Percentiles rank a stretch among this genome's conserved stretches.
Conservation (phyloP, 2,797 vertebrate species). For the Dromococcyx pavoninus region DNA sequence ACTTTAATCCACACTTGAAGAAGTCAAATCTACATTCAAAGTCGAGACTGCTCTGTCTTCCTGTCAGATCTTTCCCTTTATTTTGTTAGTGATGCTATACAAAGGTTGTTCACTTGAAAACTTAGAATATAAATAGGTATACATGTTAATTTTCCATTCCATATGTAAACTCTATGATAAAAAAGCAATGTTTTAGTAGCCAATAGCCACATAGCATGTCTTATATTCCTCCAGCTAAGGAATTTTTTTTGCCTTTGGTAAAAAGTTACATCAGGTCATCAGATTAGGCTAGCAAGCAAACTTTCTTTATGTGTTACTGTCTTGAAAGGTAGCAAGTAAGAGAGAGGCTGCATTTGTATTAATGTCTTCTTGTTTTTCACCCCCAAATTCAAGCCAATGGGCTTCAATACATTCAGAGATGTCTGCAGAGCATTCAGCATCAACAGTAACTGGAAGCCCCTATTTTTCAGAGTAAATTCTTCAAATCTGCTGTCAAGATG, state of each 20-base stretch:
- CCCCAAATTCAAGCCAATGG: background rate
- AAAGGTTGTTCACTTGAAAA: conserved; percentile 12
- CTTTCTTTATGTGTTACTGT: background rate
- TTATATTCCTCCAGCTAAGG: background rate
- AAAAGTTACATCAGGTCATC: background rate
- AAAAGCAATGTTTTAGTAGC: background rate
- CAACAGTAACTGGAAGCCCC: background rate
- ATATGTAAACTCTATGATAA: background rate
- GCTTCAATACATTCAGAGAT: background rate
- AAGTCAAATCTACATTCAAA: conserved; percentile 49
- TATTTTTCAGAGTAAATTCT: background rate
- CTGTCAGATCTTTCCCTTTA: conserved; percentile 48
- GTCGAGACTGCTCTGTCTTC: conserved; percentile 5
- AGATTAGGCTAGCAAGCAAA: background rate
- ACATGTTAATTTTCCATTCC: background rate
- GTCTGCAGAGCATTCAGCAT: background rate
- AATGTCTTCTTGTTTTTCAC: background rate
- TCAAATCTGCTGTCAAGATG: background rate
- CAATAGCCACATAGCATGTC: background rate
- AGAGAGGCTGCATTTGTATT: background rate
- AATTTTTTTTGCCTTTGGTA: background rate
- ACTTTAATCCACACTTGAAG: conserved; percentile 47
- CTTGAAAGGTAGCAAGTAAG: background rate
- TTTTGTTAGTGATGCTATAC: conserved; percentile 33
- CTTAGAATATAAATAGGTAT: background rate